Evolutionary conservation across 2,797 vertebrate genomes (phyloP), one percentile per base, ranked within the genome.

Genomic region (Dipus sagitta): DNA sequence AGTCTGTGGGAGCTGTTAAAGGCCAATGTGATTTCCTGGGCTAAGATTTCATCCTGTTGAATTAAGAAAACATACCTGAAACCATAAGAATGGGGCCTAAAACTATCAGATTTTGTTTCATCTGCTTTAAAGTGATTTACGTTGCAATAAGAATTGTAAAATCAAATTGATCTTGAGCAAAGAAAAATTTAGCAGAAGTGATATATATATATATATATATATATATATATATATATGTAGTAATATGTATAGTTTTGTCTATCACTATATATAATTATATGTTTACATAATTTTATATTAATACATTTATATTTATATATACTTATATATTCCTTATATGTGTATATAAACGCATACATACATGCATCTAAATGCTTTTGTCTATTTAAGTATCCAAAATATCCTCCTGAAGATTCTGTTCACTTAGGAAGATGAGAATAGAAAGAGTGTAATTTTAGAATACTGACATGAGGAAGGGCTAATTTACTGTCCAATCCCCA

Each of bases 371-470:
- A 74, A 86, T 71, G 21, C 30, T 54, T 90, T 86, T 64, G 38
- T 62, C 23, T 70, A 52, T 86, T 93, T 84, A 28, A 65, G 75
- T 75, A 83, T 67, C 26, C 54, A 92, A 79, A 76, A 52, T 85
- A 72, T 71, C 38, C 54, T 75, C 67, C 67, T 30, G 68, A 82
- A 38, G 62, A 6, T 24, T 60, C 10, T 76, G 21, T 78, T 74
- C 42, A 68, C 82, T 88, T 79, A 17, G 9, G 75, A 47, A 4
- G 1, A 21, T 89, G n/a, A 34, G 17, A 65, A 34, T 86, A 2
- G 32, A 93, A 92, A 85, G 62, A 8, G 72, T 32, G 71, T 24
- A 84, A 52, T 90, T 92, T 52, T 79, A 85, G 42, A n/a, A 67
- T 74, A 10, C 30, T 81, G 28, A 78, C 78, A 32, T 54, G 13